Percentiles rank a stretch among this genome's conserved stretches.
Conservation (phyloP, 2,113 vertebrate species). For the Charina bottae region DNA sequence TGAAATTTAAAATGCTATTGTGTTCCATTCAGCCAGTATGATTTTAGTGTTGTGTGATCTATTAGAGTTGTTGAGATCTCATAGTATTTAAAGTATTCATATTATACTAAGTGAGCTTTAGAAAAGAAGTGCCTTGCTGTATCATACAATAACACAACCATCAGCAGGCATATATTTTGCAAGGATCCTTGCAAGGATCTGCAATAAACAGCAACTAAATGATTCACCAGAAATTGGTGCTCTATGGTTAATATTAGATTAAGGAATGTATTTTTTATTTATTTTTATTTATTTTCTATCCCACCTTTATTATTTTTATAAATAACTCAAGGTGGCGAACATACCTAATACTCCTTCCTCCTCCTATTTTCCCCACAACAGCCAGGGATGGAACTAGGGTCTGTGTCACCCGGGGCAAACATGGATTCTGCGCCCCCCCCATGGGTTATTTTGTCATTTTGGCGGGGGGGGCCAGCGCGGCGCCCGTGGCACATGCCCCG, state of each 20-base stretch:
- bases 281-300: no score
- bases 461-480: no score
- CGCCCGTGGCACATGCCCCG: no score
- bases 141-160: background rate
- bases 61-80: no score
- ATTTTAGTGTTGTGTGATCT: background rate
- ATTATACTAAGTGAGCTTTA: background rate
- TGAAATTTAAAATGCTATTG: slow-evolving; percentile 5
- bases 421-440: no score
- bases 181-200: background rate
- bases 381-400: no score
- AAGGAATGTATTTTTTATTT: slow-evolving; percentile 60
- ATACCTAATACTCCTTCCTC: no score
- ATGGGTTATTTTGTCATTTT: no score
- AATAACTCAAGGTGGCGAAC: no score
- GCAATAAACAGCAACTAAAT: background rate
- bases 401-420: no score
- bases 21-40: background rate
- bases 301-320: no score
- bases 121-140: background rate
- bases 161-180: background rate
- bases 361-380: no score
- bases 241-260: slow-evolving; percentile 47
- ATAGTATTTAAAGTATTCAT: background rate
- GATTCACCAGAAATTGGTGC: background rate